A percentile compares a stretch with the other conserved stretches of the same genome.
These are phyloP conservation scores for Polypedilum pembai DNA, from an alignment of 1,140 invertebrate genomes.

Conservation along the genomic window DNA sequence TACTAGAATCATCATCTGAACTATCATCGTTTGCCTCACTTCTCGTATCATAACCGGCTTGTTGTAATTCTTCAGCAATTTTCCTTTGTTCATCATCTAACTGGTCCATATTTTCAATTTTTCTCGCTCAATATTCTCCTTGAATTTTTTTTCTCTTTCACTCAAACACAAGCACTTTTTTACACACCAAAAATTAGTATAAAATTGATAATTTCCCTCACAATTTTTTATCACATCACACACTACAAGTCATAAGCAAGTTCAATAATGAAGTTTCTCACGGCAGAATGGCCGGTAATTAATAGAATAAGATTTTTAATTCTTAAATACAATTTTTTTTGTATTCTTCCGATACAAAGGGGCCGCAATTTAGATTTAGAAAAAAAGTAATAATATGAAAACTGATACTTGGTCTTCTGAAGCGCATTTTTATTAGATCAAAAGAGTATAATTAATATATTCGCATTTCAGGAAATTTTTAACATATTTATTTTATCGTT, in stretches of 20 bases:
- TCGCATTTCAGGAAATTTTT: too few species aligned
- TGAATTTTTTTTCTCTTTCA: neutral
- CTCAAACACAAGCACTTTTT: slow-evolving; percentile 11
- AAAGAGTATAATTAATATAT: too few species aligned
- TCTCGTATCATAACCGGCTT: slow-evolving; percentile 59
- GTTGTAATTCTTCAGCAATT: slow-evolving; percentile 62
- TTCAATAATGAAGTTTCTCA: neutral
- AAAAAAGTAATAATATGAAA: too few species aligned
- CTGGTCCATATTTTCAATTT: slow-evolving; percentile 1
- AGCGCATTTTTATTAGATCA: too few species aligned
- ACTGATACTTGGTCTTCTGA: too few species aligned
- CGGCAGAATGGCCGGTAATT: neutral
- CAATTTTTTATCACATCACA: neutral
- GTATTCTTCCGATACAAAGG: too few species aligned
- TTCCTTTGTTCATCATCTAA: slow-evolving; percentile 61
- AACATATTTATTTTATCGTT: too few species aligned
- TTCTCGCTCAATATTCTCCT: neutral
- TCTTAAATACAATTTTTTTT: too few species aligned
- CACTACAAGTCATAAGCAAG: neutral
- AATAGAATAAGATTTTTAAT: too few species aligned
- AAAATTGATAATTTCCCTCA: neutral
- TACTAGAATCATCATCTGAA: slow-evolving; percentile 61
- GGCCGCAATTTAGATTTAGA: too few species aligned
- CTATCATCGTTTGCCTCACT: slow-evolving; percentile 70
- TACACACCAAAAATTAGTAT: neutral